Conservation (phyloP, 2,888 invertebrate genomes). For the Nemapogon koenigi region DNA sequence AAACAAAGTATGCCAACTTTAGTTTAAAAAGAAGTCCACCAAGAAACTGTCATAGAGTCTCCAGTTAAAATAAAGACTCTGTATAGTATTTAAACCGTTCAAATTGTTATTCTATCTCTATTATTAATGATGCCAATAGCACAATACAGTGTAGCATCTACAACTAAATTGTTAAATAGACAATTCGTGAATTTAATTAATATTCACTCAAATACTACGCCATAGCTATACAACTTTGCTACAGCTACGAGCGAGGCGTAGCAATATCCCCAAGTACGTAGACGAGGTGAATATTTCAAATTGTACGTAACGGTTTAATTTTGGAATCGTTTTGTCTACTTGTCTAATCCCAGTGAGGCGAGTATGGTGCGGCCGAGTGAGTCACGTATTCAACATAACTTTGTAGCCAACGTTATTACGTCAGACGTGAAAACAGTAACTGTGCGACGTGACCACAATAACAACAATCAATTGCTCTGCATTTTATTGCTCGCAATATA, state of each 20-base stretch:
- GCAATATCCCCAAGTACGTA: neutral
- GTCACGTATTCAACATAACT: slow-evolving; percentile 58
- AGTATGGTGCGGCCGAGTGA: slow-evolving; percentile 17
- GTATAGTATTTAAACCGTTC: too few species aligned
- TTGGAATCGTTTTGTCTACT: slow-evolving; percentile 3
- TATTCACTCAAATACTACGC: too few species aligned
- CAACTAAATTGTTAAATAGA: too few species aligned
- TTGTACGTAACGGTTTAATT: neutral
- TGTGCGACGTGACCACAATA: slow-evolving; percentile 59
- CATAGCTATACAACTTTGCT: slow-evolving; percentile 2
- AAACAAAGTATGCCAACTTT: too few species aligned
- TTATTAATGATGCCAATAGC: too few species aligned
- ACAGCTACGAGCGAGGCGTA: slow-evolving; percentile 1
- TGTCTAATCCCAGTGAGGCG: neutral
- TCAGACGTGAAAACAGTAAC: slow-evolving; percentile 62
- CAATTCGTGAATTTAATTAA: too few species aligned
- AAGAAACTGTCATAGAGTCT: too few species aligned
- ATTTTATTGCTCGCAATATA: slow-evolving; percentile 42
- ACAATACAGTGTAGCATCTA: too few species aligned
- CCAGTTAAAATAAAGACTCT: too few species aligned
- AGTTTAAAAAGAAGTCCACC: too few species aligned
- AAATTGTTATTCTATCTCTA: too few species aligned
- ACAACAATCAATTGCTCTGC: slow-evolving; percentile 57
- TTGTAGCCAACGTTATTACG: slow-evolving; percentile 59
- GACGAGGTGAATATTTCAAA: neutral